Evolutionary conservation across 2,888 invertebrate genomes (phyloP).

Genomic region (Aleiodes alternator): DNA sequence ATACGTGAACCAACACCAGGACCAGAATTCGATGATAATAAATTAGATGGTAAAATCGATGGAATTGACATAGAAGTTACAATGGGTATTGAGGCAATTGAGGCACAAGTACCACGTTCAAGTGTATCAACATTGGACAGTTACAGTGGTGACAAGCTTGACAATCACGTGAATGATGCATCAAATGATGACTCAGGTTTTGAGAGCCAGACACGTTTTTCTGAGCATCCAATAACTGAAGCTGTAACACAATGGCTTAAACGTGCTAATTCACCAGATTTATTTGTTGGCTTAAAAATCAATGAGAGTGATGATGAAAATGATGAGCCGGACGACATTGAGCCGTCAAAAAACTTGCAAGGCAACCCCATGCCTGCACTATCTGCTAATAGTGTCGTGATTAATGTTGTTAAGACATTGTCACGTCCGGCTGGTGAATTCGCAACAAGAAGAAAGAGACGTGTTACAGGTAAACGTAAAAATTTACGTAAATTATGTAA

Average conservation of each 20-base stretch:
- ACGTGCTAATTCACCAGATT: constrained; percentile 70
- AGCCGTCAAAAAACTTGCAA: constrained; percentile 78
- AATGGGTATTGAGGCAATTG: constrained; percentile 52
- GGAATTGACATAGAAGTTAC: constrained; percentile 43
- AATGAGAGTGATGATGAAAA: constrained; percentile 57
- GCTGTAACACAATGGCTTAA: constrained; percentile 80
- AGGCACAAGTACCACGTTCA: constrained; percentile 46
- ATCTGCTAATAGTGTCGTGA: constrained; percentile 74
- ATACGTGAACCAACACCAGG: constrained; percentile 68
- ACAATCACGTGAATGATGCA: constrained; percentile 50
- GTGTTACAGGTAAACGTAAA: constrained; percentile 32
- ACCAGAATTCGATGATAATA: constrained; percentile 59
- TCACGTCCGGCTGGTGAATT: constrained; percentile 67
- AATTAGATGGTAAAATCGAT: constrained; percentile 26
- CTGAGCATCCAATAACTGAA: constrained; percentile 77
- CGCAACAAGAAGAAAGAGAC: constrained; percentile 59
- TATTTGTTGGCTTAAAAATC: constrained; percentile 63
- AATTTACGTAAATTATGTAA: constrained; percentile 6
- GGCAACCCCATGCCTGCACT: constrained; percentile 78
- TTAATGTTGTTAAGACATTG: constrained; percentile 58
- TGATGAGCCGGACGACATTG: constrained; percentile 60
- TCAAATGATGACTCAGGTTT: constrained; percentile 69
- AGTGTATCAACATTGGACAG: constrained; percentile 45
- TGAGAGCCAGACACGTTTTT: constrained; percentile 63
- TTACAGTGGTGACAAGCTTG: constrained; percentile 3